Conservation (phyloP, 2,797 vertebrate species). For the Gymnocypris eckloni region DNA sequence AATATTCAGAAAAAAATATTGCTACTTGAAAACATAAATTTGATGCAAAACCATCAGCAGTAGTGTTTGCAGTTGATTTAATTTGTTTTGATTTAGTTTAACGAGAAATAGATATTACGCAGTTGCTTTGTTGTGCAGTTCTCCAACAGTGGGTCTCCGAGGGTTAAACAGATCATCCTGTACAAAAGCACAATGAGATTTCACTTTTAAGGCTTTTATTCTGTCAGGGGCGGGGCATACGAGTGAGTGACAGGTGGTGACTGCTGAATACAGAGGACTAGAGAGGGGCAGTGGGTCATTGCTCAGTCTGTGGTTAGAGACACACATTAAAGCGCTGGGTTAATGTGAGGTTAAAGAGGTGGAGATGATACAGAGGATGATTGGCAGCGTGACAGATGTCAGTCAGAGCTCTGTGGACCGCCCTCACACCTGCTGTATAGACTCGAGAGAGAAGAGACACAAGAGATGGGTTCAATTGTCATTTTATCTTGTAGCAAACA, state of each 20-base stretch:
- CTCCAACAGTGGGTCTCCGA: background rate
- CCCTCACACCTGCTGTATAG: slow-evolving; percentile 7
- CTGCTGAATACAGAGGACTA: slow-evolving; percentile 33
- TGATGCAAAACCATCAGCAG: background rate
- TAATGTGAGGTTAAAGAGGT: slow-evolving; percentile 51
- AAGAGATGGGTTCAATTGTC: background rate
- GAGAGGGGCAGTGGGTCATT: slow-evolving; percentile 37
- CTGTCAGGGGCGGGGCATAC: background rate
- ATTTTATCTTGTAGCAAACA: background rate
- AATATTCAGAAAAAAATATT: background rate
- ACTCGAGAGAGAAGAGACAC: background rate
- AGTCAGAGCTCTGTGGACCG: slow-evolving; percentile 10
- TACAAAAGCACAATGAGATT: background rate
- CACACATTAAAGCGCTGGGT: slow-evolving; percentile 28
- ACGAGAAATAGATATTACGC: background rate
- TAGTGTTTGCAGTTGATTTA: background rate
- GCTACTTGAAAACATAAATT: background rate
- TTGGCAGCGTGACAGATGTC: slow-evolving; percentile 42
- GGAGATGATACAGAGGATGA: slow-evolving; percentile 20
- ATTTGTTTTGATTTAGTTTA: background rate
- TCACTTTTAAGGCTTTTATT: background rate
- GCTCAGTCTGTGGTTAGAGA: slow-evolving; percentile 20
- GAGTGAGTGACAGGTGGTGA: slow-evolving; percentile 46
- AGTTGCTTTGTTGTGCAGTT: background rate
- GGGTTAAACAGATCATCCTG: background rate